Evolutionary conservation across 1,140 invertebrate genomes (phyloP).

Genomic region (Eufriesea mexicana): DNA sequence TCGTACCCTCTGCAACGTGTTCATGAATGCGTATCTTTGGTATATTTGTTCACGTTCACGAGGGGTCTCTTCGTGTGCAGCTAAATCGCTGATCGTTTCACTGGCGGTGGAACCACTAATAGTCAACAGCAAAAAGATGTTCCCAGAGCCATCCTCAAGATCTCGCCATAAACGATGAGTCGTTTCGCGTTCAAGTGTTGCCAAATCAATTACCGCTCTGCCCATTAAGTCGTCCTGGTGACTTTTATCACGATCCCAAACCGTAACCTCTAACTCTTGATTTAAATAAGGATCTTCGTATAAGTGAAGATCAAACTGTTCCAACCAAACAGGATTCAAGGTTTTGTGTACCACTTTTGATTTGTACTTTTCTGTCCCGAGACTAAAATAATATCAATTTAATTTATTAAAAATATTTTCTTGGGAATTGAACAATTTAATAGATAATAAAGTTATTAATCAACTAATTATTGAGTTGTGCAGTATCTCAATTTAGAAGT

Average conservation of each 20-base stretch:
- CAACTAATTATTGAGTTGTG: too few relatives aligned
- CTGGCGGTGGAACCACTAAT: constrained; percentile 96
- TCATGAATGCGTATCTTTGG: constrained; percentile 88
- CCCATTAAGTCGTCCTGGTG: constrained; percentile 94
- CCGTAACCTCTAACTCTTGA: constrained; percentile 93
- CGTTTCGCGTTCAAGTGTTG: constrained; percentile 92
- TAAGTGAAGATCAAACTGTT: constrained; percentile 98
- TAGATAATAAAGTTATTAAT: neutral
- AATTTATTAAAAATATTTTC: too few relatives aligned
- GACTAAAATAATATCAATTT: constrained; percentile 82
- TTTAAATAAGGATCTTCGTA: constrained; percentile 93
- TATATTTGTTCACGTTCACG: constrained; percentile 86
- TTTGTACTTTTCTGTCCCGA: constrained; percentile 99
- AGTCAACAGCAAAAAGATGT: constrained; percentile 94
- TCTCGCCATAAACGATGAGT: constrained; percentile 95
- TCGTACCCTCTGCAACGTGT: constrained; percentile 89
- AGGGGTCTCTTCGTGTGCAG: constrained; percentile 91
- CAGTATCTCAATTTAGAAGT: too few relatives aligned
- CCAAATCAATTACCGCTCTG: constrained; percentile 93
- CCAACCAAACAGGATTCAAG: constrained; percentile 94
- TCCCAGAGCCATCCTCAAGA: constrained; percentile 94
- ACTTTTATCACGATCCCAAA: constrained; percentile 94
- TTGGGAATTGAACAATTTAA: neutral
- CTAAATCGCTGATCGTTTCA: constrained; percentile 95
- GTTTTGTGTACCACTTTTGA: constrained; percentile 95